phyloP scores from a whole-genome alignment of 2,888 invertebrate species.

The Himalopsyche anomala region DNA sequence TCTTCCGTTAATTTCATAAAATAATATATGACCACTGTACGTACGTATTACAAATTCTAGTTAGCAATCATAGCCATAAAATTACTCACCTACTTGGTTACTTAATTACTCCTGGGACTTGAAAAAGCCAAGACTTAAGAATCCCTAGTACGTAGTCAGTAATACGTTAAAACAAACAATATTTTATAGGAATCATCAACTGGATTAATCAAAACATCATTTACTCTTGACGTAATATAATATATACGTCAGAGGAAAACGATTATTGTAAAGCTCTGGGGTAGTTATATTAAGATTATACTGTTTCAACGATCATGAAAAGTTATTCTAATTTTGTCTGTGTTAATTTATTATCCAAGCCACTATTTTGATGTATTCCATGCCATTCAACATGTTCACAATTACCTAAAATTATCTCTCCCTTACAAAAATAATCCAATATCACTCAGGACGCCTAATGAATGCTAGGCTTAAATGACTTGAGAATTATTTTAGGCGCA shows the following conservation, averaged over 20 bases:
- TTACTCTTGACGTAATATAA: too few species aligned
- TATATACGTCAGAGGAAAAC: neutral
- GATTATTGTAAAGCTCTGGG: neutral
- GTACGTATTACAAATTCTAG: too few species aligned
- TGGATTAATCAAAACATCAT: too few species aligned
- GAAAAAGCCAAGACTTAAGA: too few species aligned
- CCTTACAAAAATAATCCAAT: conserved; percentile 20
- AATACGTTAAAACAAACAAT: too few species aligned
- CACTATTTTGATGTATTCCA: conserved; percentile 9
- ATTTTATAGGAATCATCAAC: too few species aligned
- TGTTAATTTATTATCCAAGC: neutral
- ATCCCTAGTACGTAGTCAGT: too few species aligned
- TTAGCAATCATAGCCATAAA: too few species aligned
- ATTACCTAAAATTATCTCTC: conserved; percentile 18
- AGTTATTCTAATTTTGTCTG: neutral
- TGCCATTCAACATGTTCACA: conserved; percentile 8
- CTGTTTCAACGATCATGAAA: neutral
- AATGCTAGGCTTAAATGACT: conserved; percentile 17
- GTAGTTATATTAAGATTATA: neutral
- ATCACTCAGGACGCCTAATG: conserved; percentile 30
- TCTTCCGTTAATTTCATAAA: too few species aligned
- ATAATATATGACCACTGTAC: too few species aligned
- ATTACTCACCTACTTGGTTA: too few species aligned
- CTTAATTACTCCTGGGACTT: too few species aligned
- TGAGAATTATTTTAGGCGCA: conserved; percentile 30